Percentiles rank a stretch among this genome's conserved stretches.
Evolutionary conservation across 1,140 invertebrate genomes (phyloP).

Genomic region (Cyclina sinensis): DNA sequence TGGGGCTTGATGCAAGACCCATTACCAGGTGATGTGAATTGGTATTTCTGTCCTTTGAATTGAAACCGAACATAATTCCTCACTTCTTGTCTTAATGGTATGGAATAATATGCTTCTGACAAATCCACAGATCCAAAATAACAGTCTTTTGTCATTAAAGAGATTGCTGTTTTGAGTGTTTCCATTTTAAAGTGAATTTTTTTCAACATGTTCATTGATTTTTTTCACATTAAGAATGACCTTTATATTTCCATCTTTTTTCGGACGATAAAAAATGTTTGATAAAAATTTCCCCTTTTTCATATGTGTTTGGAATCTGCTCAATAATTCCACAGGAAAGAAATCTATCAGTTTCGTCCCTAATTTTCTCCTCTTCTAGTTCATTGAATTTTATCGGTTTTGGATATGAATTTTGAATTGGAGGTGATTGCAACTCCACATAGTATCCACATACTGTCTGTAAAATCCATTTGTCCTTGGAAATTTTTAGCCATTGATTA

Average conservation of each 20-base stretch:
- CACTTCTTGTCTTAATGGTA: neutral
- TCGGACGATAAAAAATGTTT: constrained; percentile 38
- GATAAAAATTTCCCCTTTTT: constrained; percentile 24
- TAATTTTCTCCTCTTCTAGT: neutral
- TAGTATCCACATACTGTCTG: constrained; percentile 22
- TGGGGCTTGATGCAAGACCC: neutral
- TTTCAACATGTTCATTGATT: neutral
- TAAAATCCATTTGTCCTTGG: constrained; percentile 40
- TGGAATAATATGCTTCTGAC: neutral
- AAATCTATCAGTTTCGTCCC: neutral
- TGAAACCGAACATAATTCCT: constrained; percentile 9
- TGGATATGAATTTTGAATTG: constrained; percentile 13
- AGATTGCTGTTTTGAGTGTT: neutral
- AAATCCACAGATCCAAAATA: neutral
- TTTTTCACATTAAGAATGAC: neutral
- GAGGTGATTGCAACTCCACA: constrained; percentile 7
- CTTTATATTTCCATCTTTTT: neutral
- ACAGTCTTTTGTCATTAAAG: constrained; percentile 2
- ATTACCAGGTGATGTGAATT: neutral
- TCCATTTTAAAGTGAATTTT: constrained; percentile 19
- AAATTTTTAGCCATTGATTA: constrained; percentile 7
- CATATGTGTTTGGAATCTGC: neutral
- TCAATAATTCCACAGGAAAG: constrained; percentile 1
- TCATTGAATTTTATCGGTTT: constrained; percentile 25
- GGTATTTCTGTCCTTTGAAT: neutral